These are phyloP conservation scores for Adelges cooleyi DNA, from an alignment of 1,140 invertebrate species.

Conservation along the genomic window DNA sequence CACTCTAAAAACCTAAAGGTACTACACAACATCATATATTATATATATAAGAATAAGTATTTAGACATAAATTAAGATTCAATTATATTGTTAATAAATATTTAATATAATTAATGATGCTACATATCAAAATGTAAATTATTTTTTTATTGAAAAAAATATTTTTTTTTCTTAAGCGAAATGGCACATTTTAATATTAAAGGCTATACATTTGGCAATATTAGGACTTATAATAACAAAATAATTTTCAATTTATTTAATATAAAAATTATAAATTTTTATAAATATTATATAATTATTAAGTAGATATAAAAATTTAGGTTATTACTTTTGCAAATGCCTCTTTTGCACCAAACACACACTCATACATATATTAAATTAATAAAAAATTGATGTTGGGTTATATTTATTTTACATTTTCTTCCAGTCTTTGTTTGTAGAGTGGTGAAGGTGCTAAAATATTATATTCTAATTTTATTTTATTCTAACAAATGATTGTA, in stretches of 20 bases:
- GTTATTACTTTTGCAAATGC: conserved; percentile 3
- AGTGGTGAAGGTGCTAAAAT: not conserved
- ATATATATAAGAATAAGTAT: conserved; percentile 28
- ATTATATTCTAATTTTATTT: not conserved
- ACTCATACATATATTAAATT: not conserved
- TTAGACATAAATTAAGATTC: conserved; percentile 26
- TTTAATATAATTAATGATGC: conserved; percentile 22
- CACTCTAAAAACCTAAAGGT: conserved; percentile 28
- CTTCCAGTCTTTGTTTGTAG: conserved; percentile 6
- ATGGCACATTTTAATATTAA: conserved; percentile 27
- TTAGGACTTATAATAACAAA: conserved; percentile 26
- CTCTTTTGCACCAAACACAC: not conserved
- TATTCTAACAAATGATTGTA: conserved; percentile 26
- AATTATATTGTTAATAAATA: conserved; percentile 17
- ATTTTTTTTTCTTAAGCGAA: conserved; percentile 12
- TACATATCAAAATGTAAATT: conserved; percentile 29
- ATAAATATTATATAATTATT: not conserved
- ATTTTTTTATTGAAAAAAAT: conserved; percentile 19
- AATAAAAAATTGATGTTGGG: not conserved
- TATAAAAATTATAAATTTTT: conserved; percentile 25
- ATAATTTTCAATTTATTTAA: conserved; percentile 6
- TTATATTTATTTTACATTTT: not conserved
- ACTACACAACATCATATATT: conserved; percentile 27
- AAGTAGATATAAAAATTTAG: conserved; percentile 27
- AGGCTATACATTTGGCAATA: conserved; percentile 22